Percentiles rank a stretch among this genome's conserved stretches.
These are phyloP conservation scores for Myotis brandtii DNA, from an alignment of 2,113 vertebrate species.

Conservation along the genomic window DNA sequence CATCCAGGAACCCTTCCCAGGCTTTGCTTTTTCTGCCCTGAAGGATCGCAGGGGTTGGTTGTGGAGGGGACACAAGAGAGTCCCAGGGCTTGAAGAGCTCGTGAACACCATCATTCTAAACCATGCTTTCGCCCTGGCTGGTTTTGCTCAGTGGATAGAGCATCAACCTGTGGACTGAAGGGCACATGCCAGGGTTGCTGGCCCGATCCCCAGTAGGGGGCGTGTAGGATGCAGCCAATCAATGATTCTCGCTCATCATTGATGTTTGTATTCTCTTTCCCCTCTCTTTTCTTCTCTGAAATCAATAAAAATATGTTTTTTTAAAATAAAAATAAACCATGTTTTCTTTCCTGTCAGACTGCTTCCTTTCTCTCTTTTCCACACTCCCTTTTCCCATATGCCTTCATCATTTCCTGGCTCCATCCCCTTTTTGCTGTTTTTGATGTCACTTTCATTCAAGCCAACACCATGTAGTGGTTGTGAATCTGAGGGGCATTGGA, in stretches of 20 bases:
- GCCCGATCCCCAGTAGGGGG: too few species aligned
- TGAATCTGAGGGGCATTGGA: background rate
- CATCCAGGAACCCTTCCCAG: slow-evolving; percentile 26
- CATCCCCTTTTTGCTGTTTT: background rate
- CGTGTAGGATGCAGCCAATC: too few species aligned
- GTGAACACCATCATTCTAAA: background rate
- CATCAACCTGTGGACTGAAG: too few species aligned
- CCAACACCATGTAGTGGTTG: background rate
- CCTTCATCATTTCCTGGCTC: background rate
- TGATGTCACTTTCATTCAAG: background rate
- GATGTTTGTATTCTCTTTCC: too few species aligned
- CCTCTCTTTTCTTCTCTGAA: too few species aligned
- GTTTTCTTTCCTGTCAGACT: background rate
- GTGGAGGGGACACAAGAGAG: background rate
- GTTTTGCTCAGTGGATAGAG: too few species aligned
- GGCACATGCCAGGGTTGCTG: too few species aligned
- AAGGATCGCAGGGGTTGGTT: background rate
- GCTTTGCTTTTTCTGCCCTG: background rate
- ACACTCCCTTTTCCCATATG: background rate
- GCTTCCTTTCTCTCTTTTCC: background rate
- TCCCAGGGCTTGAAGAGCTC: background rate
- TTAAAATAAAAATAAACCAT: too few species aligned
- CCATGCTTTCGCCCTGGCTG: too few species aligned
- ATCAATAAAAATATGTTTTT: too few species aligned
- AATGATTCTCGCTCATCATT: too few species aligned